Evolutionary conservation across 1,140 invertebrate genomes (phyloP), one percentile per base, ranked within the genome.

Genomic region (Drosophila sechellia): DNA sequence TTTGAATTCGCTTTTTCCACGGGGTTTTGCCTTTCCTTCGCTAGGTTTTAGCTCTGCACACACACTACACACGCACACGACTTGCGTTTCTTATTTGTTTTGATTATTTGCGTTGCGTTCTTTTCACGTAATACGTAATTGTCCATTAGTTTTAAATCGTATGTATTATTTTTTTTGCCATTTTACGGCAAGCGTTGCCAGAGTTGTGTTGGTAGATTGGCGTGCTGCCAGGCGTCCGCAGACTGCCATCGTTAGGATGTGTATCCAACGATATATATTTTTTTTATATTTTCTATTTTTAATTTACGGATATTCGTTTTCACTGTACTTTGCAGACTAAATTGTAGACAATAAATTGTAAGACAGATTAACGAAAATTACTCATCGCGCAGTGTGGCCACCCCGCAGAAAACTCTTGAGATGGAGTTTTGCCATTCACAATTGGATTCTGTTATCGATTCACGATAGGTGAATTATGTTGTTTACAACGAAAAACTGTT

Each of bases 41-140:
- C 56, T 52, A 46, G 31, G 31, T 2, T 31, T 31, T 54, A 60
- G 43, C 37, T 77, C 35, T 57, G 54, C 72, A 76, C 60, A 50
- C 79, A 63, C 79, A 72, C 57, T 39, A 39, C 37, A 13, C 37
- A 13, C 37, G 37, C 37, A 39, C 37, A 4, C 37, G 6, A 31
- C 6, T 31, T 31, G 31, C 6, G 63, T 45, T 68, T 58, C 53
- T 27, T 45, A 53, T 53, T 60, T 50, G 60, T 69, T 83, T 72
- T 79, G 48, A 73, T 76, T 69, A 89, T 65, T 79, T 77, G 66
- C 49, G 64, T 57, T 75, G 83, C 79, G 79, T 87, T 86, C 70
- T 86, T 87, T 87, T 89, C 83, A 87, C 83, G 76, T 87, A 87
- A 87, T 87, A 86, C 81, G 81, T 86, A 86, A 86, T 89, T 89